phyloP scores from a whole-genome alignment of 37 sponge, comb jelly and placozoan genomes.

The Chondrilla cf. caribensis region DNA sequence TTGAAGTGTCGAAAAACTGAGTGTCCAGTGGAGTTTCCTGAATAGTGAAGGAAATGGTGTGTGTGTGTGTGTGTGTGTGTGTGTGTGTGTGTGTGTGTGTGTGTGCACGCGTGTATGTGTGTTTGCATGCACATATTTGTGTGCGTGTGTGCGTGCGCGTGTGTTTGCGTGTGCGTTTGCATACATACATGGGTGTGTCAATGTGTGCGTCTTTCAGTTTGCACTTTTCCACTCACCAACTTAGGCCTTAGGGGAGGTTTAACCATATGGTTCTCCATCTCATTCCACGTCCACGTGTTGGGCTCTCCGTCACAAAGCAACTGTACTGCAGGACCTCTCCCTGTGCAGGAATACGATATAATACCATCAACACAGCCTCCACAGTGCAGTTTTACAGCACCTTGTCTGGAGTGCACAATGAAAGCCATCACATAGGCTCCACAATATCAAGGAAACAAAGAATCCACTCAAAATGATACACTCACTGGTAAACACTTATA shows the following conservation, averaged over 20 bases:
- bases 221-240: constrained; percentile 36
- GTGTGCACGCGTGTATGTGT: neutral
- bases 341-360: too few species aligned
- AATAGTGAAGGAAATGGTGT: neutral
- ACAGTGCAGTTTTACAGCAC: too few species aligned
- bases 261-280: constrained; percentile 44
- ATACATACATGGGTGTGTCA: neutral
- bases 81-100: neutral
- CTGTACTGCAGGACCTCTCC: constrained; percentile 28
- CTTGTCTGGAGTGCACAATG: too few species aligned
- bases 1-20: constrained; percentile 33
- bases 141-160: neutral
- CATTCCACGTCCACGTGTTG: constrained; percentile 79
- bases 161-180: neutral
- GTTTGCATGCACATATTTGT: too few species aligned
- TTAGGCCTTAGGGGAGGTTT: constrained; percentile 60
- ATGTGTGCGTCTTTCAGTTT: neutral
- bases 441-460: too few species aligned
- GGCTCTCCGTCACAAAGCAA: constrained; percentile 24
- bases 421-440: too few species aligned
- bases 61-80: neutral
- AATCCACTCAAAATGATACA: too few species aligned
- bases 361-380: too few species aligned
- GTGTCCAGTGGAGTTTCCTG: constrained; percentile 41
- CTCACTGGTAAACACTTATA: too few species aligned